phyloP scores from a whole-genome alignment of 2,888 invertebrate species.

The Xanthorhoe designata region DNA sequence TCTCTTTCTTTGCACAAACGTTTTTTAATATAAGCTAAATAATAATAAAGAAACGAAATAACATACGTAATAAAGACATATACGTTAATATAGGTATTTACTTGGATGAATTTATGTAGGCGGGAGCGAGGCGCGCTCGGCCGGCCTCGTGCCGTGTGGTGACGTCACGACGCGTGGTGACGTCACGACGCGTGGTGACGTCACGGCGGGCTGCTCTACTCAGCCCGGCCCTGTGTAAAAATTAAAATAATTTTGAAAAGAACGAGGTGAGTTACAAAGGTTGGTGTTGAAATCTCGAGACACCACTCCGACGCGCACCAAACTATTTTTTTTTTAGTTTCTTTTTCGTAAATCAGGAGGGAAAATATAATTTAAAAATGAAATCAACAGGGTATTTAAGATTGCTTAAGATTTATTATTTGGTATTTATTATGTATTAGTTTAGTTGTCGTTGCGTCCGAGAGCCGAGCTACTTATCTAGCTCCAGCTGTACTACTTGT shows the following conservation, averaged over 20 bases:
- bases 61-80: conserved; percentile 86
- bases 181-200: neutral
- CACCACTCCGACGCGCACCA: conserved; percentile 34
- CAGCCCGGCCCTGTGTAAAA: neutral
- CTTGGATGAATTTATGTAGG: conserved; percentile 80
- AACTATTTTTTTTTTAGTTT: conserved; percentile 39
- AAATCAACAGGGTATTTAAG: conserved; percentile 86
- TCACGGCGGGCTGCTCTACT: neutral
- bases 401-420: conserved; percentile 83
- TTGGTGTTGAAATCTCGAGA: conserved; percentile 13
- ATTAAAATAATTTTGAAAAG: neutral
- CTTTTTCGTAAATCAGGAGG: conserved; percentile 61
- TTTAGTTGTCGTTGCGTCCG: conserved; percentile 42
- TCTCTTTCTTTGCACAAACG: conserved; percentile 78
- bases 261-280: neutral
- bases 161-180: neutral
- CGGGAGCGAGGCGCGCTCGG: conserved; percentile 33
- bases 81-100: conserved; percentile 82
- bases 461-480: conserved; percentile 47
- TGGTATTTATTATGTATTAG: conserved; percentile 76
- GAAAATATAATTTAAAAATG: conserved; percentile 69
- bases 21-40: conserved; percentile 70
- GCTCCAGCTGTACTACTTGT: neutral
- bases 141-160: neutral
- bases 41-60: conserved; percentile 72